Percentiles rank a stretch among this genome's conserved stretches.
Conservation (phyloP, 2,888 invertebrate genomes). For the Lycia hirtaria region DNA sequence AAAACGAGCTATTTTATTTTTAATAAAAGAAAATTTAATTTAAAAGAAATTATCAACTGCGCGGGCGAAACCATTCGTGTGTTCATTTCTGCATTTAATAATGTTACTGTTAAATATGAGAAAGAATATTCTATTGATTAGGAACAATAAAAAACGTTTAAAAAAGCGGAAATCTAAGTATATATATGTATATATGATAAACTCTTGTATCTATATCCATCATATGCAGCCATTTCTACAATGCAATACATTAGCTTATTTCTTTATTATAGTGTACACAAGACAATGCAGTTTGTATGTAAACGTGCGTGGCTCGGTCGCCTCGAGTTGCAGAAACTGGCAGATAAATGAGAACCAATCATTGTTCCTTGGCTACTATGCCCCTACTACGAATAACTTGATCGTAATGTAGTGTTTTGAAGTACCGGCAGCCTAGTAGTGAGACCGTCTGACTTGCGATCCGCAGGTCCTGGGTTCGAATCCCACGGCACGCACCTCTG, state of each 20-base stretch:
- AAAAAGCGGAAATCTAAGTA: no score
- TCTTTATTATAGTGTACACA: background rate
- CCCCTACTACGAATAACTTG: slow-evolving; percentile 25
- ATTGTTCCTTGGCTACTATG: slow-evolving; percentile 45
- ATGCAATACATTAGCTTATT: slow-evolving; percentile 11
- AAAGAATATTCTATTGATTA: no score
- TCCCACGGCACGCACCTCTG: no score
- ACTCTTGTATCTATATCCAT: background rate
- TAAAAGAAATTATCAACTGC: no score
- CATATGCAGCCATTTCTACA: background rate
- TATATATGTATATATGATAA: no score
- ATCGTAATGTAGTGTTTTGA: slow-evolving; percentile 24
- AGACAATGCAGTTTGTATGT: slow-evolving; percentile 63
- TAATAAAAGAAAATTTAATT: no score
- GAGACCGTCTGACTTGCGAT: background rate
- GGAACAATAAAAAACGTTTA: no score
- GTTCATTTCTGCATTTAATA: no score
- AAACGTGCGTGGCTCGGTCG: slow-evolving; percentile 55
- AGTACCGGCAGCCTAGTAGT: background rate
- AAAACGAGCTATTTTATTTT: no score
- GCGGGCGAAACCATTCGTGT: no score
- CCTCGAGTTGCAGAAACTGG: slow-evolving; percentile 64
- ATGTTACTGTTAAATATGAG: no score
- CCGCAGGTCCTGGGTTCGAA: no score
- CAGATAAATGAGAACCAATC: slow-evolving; percentile 56